Base-by-base conservation (phyloP, 1,140 invertebrate species). In the Drosophila pseudoananassae region DNA sequence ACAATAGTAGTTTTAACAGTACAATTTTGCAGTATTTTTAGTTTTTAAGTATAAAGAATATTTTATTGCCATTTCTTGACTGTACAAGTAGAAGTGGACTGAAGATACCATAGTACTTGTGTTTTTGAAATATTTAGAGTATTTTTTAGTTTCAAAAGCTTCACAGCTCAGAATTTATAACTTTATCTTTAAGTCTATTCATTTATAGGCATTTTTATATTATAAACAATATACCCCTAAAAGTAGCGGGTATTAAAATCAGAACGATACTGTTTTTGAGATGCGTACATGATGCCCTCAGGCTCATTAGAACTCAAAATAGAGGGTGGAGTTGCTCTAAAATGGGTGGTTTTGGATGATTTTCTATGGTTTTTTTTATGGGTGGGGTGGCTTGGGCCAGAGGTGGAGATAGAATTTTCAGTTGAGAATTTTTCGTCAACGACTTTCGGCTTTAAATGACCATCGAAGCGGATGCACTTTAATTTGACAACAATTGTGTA, bases 401-500 rank as follows among this genome's bases (percentile, higher is more conserved):
- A 14, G 29, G 29, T 31, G 29, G 31, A 33, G 31, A 33, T 33
- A 10, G 8, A 33, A 33, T 33, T 33, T 20, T 45, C 38, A 40
- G 38, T 40, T 40, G 12, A 40, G 38, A 8, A 40, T 40, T 40
- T 14, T 14, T 7, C 12, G 14, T 10, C 45, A 49, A 38, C 53
- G 56, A 69, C 71, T 63, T 78, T 83, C 60, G 65, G 83, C 83
- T 90, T 90, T 78, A 90, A 90, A 82, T 90, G 82, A 83, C 88
- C 87, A 90, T 72, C 88, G 75, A 90, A 90, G 87, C 87, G 87
- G 88, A 90, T 90, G 87, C 88, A 90, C 87, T 90, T 90, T 90
- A 90, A 90, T 90, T 90, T 90, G 88, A 90, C 88, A 87, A 90
- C 88, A 90, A 90, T 90, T 90, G 88, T 63, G 88, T 84, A 90